A percentile compares a stretch with the other conserved stretches of the same genome.
phyloP scores from a whole-genome alignment of 37 sponge, comb jelly and placozoan species.

The Geodia barretti region DNA sequence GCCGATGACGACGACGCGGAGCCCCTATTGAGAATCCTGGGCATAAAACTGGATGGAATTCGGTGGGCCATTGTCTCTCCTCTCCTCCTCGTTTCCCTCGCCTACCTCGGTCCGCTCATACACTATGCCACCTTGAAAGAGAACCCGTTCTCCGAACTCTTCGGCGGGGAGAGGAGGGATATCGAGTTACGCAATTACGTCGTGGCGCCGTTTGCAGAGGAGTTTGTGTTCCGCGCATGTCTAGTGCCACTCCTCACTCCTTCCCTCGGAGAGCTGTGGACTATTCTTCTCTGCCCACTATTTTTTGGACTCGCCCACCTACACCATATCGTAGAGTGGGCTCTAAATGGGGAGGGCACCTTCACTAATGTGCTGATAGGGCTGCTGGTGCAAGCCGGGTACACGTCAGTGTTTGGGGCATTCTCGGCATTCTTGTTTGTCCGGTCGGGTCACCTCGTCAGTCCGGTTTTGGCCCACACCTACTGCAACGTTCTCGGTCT shows the following conservation, averaged over 20 bases:
- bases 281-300: constrained; percentile 72
- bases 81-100: constrained; percentile 33
- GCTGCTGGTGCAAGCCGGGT: constrained; percentile 56
- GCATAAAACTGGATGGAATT: constrained; percentile 13
- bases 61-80: constrained; percentile 39
- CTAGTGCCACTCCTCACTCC: constrained; percentile 80
- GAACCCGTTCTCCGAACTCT: not conserved
- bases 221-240: constrained; percentile 87
- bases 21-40: constrained; percentile 16
- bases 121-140: constrained; percentile 19
- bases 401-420: constrained; percentile 84
- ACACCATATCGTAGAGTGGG: constrained; percentile 87
- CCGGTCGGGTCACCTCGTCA: constrained; percentile 74
- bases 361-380: constrained; percentile 28
- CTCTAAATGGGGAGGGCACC: not conserved
- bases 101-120: constrained; percentile 62
- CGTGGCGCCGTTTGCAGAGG: constrained; percentile 89
- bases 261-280: constrained; percentile 34
- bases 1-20: not conserved
- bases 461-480: constrained; percentile 78
- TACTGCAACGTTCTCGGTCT: constrained; percentile 92
- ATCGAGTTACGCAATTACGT: constrained; percentile 73
- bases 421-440: constrained; percentile 77
- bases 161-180: constrained; percentile 33
- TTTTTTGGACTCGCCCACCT: constrained; percentile 91